Evolutionary conservation across 1,140 invertebrate genomes (phyloP).

Genomic region (Bicyclus anynana): DNA sequence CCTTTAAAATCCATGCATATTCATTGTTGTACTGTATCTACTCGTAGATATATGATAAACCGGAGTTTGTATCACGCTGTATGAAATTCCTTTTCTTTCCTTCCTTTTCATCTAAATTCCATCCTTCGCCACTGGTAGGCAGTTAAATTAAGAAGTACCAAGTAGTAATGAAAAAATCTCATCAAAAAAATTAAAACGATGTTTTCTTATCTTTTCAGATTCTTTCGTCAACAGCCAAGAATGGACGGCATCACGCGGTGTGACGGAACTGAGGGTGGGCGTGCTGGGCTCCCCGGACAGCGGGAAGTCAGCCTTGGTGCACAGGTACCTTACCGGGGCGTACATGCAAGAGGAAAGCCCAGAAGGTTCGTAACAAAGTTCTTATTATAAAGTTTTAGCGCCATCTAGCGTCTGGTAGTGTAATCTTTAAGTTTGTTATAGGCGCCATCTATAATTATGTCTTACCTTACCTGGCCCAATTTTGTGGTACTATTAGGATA

Average conservation of each 20-base stretch:
- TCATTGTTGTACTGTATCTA: too few species aligned
- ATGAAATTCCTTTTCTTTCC: too few species aligned
- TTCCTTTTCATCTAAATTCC: too few species aligned
- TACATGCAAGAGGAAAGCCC: slow-evolving; percentile 99
- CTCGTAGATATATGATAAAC: too few species aligned
- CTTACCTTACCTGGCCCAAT: too few species aligned
- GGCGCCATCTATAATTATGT: slow-evolving; percentile 10
- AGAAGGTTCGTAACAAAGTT: slow-evolving; percentile 80
- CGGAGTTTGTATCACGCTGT: too few species aligned
- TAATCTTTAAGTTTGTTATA: not conserved
- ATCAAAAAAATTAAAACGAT: not conserved
- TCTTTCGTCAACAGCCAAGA: slow-evolving; percentile 99
- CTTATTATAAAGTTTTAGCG: slow-evolving; percentile 12
- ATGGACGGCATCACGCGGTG: slow-evolving; percentile 96
- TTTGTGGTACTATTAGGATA: not conserved
- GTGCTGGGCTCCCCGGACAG: slow-evolving; percentile 96
- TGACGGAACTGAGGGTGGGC: slow-evolving; percentile 96
- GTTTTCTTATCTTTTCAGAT: slow-evolving; percentile 84
- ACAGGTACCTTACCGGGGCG: slow-evolving; percentile 97
- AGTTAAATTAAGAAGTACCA: too few species aligned
- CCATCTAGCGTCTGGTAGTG: slow-evolving; percentile 22
- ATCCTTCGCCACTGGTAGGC: too few species aligned
- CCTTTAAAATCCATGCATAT: too few species aligned
- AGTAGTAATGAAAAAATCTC: too few species aligned
- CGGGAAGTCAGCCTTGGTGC: slow-evolving; percentile 98